Conservation (phyloP, 2,888 invertebrate genomes). For the Caenorhabditis sp. region DNA sequence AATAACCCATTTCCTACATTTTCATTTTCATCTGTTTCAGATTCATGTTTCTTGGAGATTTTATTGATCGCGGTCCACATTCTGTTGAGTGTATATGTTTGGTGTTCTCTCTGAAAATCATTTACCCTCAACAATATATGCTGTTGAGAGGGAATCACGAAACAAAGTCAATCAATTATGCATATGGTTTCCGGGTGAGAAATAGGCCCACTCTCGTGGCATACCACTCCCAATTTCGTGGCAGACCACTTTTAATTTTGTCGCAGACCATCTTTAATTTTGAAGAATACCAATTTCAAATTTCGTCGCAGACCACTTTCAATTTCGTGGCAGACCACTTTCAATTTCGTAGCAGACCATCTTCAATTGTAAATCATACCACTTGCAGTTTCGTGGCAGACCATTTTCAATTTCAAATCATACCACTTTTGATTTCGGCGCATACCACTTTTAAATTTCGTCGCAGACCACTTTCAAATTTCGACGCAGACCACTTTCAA, state of each 20-base stretch:
- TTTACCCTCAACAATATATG: slow-evolving; percentile 19
- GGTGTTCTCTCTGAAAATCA: slow-evolving; percentile 31
- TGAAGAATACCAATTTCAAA: background rate
- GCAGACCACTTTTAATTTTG: background rate
- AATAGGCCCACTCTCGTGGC: too few relatives aligned
- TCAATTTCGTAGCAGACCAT: background rate
- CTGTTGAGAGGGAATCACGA: slow-evolving; percentile 50
- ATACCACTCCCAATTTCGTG: background rate
- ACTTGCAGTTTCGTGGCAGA: background rate
- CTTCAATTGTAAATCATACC: background rate
- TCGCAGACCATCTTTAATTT: too few relatives aligned
- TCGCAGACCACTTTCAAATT: background rate
- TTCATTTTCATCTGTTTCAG: too few relatives aligned
- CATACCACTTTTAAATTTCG: background rate
- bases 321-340: too few relatives aligned
- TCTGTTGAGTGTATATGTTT: slow-evolving; percentile 40
- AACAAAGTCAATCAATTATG: slow-evolving; percentile 39
- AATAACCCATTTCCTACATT: too few relatives aligned
- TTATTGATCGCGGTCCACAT: slow-evolving; percentile 35
- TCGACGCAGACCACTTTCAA: background rate
- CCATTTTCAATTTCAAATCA: too few relatives aligned
- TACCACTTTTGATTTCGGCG: background rate
- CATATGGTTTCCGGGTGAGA: slow-evolving; percentile 38
- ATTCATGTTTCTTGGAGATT: slow-evolving; percentile 44
- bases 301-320: background rate